These are phyloP conservation scores for Pollenia angustigena DNA, from an alignment of 2,888 invertebrate species.

Conservation along the genomic window DNA sequence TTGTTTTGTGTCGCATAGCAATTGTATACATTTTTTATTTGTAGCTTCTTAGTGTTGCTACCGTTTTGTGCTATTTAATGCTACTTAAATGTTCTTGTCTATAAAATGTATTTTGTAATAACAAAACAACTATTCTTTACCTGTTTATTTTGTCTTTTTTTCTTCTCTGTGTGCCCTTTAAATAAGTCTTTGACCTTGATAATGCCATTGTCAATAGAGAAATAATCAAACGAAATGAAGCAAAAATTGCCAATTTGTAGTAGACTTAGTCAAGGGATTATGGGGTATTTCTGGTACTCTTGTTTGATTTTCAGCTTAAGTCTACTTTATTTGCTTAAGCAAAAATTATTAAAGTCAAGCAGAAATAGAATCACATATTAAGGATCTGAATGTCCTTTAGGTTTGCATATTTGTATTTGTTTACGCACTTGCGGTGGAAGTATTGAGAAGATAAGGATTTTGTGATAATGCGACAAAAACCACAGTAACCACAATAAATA, in stretches of 20 bases:
- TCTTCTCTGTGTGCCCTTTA: neutral
- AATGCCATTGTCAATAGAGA: constrained; percentile 16
- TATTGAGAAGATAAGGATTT: neutral
- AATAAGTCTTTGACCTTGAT: constrained; percentile 30
- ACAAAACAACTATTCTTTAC: too few relatives aligned
- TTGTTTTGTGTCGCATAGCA: constrained; percentile 9
- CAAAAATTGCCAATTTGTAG: constrained; percentile 37
- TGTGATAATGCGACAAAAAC: neutral
- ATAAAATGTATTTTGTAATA: neutral
- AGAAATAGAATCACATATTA: neutral
- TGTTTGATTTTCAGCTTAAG: constrained; percentile 14
- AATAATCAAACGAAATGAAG: constrained; percentile 20
- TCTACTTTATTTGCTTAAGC: constrained; percentile 15
- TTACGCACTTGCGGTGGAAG: neutral
- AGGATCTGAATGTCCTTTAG: neutral
- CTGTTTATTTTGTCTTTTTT: neutral
- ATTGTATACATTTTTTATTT: neutral
- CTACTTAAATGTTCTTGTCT: neutral
- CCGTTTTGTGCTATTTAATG: neutral
- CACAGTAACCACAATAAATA: neutral
- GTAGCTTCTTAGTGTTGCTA: neutral
- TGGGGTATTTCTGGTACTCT: neutral
- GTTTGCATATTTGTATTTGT: neutral
- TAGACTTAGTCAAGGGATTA: constrained; percentile 46
- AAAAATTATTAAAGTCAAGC: neutral